Evolutionary conservation across 2,888 invertebrate genomes (phyloP).

Genomic region (Itoplectis maculator): DNA sequence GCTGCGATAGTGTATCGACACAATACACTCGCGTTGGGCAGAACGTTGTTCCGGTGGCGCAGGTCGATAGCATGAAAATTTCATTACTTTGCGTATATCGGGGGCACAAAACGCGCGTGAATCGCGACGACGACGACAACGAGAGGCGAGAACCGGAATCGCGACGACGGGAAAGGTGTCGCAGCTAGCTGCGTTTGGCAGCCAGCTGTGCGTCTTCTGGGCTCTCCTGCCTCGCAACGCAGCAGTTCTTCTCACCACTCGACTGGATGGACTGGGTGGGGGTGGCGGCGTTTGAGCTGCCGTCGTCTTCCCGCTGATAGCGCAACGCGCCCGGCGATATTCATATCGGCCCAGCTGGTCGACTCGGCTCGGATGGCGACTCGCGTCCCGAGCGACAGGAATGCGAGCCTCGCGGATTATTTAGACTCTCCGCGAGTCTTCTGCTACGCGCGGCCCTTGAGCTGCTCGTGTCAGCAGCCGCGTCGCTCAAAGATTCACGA

Average conservation of each 20-base stretch:
- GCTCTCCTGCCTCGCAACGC: background rate
- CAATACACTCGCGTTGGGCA: slow-evolving; percentile 5
- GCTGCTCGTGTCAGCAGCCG: background rate
- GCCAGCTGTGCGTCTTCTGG: slow-evolving; percentile 36
- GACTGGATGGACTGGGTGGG: background rate
- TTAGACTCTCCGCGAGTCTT: slow-evolving; percentile 9
- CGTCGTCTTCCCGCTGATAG: slow-evolving; percentile 12
- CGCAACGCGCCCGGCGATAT: background rate
- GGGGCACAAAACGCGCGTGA: background rate
- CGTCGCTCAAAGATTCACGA: background rate
- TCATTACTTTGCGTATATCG: slow-evolving; percentile 30
- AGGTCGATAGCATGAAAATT: slow-evolving; percentile 31
- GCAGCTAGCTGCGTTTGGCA: slow-evolving; percentile 34
- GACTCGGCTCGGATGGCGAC: no score
- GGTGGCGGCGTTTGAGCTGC: background rate
- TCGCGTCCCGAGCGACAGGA: background rate
- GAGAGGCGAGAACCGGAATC: no score
- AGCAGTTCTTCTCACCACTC: background rate
- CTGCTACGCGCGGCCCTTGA: slow-evolving; percentile 1
- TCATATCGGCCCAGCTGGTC: slow-evolving; percentile 5
- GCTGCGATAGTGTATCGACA: slow-evolving; percentile 55
- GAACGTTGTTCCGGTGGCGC: slow-evolving; percentile 5
- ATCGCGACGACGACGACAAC: no score
- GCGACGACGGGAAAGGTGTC: background rate
- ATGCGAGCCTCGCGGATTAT: no score